These are phyloP conservation scores for Agonopterix heracliana DNA, from an alignment of 2,888 invertebrate genomes.

Conservation along the genomic window DNA sequence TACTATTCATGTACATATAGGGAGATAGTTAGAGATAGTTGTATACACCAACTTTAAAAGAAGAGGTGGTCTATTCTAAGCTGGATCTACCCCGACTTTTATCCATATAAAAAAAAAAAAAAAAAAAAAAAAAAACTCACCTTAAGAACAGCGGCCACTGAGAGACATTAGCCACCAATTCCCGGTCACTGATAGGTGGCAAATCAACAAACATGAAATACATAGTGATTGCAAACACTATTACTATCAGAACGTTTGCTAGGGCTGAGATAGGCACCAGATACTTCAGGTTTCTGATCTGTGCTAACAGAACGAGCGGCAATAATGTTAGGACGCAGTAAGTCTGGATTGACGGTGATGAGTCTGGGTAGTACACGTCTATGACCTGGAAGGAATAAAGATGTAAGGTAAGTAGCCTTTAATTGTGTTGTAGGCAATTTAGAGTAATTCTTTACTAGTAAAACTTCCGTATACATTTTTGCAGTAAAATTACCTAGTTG, in stretches of 20 bases:
- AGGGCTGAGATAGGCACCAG: conserved; percentile 92
- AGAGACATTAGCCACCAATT: conserved; percentile 65
- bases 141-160: conserved; percentile 91
- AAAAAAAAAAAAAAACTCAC: too few species aligned
- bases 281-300: conserved; percentile 86
- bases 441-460: too few species aligned
- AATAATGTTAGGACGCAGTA: conserved; percentile 81
- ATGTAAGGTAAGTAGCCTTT: background rate
- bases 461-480: too few species aligned
- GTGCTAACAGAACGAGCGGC: conserved; percentile 82
- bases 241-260: conserved; percentile 87
- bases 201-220: conserved; percentile 84
- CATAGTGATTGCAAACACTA: conserved; percentile 86
- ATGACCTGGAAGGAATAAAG: conserved; percentile 56
- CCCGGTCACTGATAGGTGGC: conserved; percentile 51
- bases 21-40: too few species aligned
- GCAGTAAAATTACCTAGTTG: too few species aligned
- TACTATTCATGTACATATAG: too few species aligned
- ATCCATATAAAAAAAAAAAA: too few species aligned
- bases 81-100: too few species aligned
- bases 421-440: too few species aligned
- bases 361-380: conserved; percentile 53
- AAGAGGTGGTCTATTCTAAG: too few species aligned
- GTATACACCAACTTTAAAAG: too few species aligned
- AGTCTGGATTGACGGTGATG: conserved; percentile 73